Conservation (phyloP, 2,113 vertebrate genomes). For the Balaenoptera acutorostrata region DNA sequence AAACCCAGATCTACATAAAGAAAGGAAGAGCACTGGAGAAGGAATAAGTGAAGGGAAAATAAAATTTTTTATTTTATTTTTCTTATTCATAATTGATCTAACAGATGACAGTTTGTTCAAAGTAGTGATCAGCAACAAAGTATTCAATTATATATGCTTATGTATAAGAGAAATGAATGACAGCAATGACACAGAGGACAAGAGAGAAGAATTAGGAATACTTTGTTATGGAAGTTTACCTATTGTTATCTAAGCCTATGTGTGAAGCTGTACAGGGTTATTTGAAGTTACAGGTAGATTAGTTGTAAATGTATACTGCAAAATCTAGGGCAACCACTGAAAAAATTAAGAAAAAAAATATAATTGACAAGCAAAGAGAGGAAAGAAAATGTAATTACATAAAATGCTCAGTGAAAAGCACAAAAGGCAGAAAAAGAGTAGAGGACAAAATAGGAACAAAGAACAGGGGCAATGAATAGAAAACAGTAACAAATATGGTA, state of each 20-base stretch:
- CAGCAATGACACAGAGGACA: neutral
- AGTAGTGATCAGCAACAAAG: neutral
- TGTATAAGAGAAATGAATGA: neutral
- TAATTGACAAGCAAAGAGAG: neutral
- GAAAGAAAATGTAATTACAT: neutral
- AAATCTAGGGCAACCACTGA: neutral
- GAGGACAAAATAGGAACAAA: neutral
- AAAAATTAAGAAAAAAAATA: neutral
- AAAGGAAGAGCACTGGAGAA: neutral
- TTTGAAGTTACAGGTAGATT: neutral
- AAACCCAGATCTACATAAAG: neutral
- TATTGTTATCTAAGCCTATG: neutral
- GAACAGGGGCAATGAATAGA: neutral
- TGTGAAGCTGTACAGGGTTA: neutral
- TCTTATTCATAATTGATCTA: neutral
- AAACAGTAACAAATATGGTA: neutral
- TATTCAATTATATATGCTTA: neutral
- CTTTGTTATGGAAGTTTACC: neutral
- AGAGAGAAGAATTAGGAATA: neutral
- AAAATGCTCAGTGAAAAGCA: neutral
- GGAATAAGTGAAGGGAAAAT: neutral
- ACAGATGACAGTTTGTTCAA: neutral
- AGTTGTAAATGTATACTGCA: neutral
- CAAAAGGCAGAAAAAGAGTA: neutral
- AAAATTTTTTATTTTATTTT: neutral